These are phyloP conservation scores for Procavia capensis DNA, from an alignment of 2,113 vertebrate genomes.

Conservation along the genomic window DNA sequence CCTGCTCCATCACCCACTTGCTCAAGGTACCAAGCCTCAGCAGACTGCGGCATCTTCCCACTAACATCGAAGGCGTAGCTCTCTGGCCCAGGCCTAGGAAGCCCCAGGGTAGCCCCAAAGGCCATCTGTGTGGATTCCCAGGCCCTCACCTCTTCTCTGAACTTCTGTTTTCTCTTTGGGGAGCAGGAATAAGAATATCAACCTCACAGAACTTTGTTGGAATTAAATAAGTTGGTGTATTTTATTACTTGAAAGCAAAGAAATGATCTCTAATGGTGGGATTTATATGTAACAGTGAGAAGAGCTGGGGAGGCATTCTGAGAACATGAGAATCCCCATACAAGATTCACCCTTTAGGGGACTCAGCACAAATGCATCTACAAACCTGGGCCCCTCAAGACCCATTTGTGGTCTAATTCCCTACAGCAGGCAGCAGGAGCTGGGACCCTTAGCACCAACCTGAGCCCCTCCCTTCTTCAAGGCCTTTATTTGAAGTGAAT, in stretches of 20 bases:
- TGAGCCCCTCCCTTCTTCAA: not conserved
- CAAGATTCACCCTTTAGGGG: not conserved
- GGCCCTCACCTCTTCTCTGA: not conserved
- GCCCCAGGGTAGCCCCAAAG: not conserved
- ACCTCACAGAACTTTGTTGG: not conserved
- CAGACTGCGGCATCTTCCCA: not conserved
- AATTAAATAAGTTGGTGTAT: not conserved
- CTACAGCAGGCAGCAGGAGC: not conserved
- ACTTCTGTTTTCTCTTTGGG: not conserved
- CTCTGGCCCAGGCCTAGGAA: not conserved
- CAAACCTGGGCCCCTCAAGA: not conserved
- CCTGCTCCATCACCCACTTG: not conserved
- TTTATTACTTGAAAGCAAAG: not conserved
- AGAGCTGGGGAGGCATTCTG: not conserved
- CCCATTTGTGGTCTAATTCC: not conserved
- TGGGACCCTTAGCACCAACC: not conserved
- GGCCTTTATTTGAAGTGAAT: not conserved
- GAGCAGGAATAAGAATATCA: not conserved
- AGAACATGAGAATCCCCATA: not conserved
- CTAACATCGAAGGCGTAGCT: not conserved
- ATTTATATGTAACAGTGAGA: not conserved
- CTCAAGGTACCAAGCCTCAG: not conserved
- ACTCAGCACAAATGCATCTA: not conserved
- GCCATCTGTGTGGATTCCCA: no score
- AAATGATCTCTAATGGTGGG: not conserved